These are phyloP conservation scores for Uropsilus gracilis DNA, from an alignment of 2,113 vertebrate genomes.

Conservation along the genomic window DNA sequence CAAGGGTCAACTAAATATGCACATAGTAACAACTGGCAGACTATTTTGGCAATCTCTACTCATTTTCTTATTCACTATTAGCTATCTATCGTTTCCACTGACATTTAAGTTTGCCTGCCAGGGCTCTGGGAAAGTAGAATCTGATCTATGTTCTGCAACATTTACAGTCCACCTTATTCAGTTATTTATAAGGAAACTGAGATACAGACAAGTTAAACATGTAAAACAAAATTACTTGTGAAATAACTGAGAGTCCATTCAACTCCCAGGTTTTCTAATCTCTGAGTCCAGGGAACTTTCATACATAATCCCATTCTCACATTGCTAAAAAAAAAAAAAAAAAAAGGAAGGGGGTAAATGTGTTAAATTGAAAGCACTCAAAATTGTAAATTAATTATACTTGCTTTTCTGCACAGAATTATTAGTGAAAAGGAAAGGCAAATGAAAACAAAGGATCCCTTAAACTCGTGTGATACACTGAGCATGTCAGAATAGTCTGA, in stretches of 20 bases:
- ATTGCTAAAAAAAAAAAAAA: neutral
- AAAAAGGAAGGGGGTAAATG: neutral
- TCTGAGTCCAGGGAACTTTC: neutral
- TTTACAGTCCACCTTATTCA: neutral
- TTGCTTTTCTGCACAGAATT: neutral
- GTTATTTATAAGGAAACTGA: neutral
- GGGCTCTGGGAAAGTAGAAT: conserved; percentile 8
- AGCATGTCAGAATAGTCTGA: neutral
- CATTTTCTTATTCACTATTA: neutral
- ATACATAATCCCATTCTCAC: neutral
- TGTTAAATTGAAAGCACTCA: neutral
- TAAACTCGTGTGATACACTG: neutral
- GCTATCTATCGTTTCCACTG: neutral
- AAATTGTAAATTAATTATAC: conserved; percentile 21
- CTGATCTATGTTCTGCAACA: neutral
- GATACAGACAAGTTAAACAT: neutral
- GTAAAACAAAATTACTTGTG: neutral
- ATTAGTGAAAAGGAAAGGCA: conserved; percentile 20
- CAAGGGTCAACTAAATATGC: neutral
- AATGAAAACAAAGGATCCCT: neutral
- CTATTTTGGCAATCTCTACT: neutral
- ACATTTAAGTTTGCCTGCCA: neutral
- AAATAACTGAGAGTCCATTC: neutral
- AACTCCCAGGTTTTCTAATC: neutral
- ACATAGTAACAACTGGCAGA: neutral